Evolutionary conservation across 1,140 invertebrate genomes (phyloP), one percentile per base, ranked within the genome.

Genomic region (Frieseomelitta varia): DNA sequence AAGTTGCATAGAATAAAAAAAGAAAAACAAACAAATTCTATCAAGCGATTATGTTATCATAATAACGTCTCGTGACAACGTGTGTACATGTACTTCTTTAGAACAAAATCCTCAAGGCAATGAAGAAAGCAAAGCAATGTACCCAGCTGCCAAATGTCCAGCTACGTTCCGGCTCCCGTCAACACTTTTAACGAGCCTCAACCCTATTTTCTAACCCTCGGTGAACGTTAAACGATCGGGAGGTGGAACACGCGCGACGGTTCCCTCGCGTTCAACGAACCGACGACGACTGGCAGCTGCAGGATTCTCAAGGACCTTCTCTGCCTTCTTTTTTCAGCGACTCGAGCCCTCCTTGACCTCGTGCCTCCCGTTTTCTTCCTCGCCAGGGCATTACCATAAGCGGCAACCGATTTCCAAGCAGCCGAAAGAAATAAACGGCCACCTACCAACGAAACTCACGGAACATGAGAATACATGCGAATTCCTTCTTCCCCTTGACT

Each of bases 231-330:
- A 68, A 58, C 51, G 55, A 19, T 21, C 65, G 24, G n/a, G 30
- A 75, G 72, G 55, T 69, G 34, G 10, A 86, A 88, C 84, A 89
- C 88, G 80, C 84, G 75, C 53, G 65, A 39, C 79, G 34, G n/a
- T 78, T 84, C 77, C n/a, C 58, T 72, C 51, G 61, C 81, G 73
- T 75, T 78, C 79, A 85, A 85, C 61, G 84, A 75, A 81, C 84
- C 87, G 61, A 82, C 85, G 87, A 88, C 86, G 88, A 89, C 85
- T 85, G 81, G 85, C 88, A 90, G 88, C 87, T 90, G 88, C 85
- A 89, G 81, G 78, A 89, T 85, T 89, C 81, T 87, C 88, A 87
- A 90, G 81, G 88, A 90, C 88, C 75, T 79, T 80, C 80, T 34
- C 61, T 61, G 56, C 78, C n/a, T 65, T 67, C 47, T 56, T 53